phyloP scores from a whole-genome alignment of 2,797 vertebrate species.

The Macrochelys suwanniensis region DNA sequence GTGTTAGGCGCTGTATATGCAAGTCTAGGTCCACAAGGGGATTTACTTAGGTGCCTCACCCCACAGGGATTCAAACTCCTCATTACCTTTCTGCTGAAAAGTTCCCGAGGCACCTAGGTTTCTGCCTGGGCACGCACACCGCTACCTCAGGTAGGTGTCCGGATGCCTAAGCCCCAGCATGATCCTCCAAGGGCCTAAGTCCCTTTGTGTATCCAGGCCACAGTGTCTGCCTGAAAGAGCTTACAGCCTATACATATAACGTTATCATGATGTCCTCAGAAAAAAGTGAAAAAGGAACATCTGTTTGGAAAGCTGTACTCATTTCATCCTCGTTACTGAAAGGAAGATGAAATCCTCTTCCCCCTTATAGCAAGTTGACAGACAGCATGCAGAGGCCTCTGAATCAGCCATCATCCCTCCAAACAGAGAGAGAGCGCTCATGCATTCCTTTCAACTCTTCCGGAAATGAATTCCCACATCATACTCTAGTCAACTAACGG shows the following conservation, averaged over 20 bases:
- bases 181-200: not conserved
- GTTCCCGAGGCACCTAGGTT: not conserved
- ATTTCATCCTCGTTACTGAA: not conserved
- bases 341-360: not conserved
- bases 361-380: rapidly evolving
- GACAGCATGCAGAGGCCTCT: not conserved
- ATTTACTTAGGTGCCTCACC: not conserved
- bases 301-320: not conserved
- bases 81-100: not conserved
- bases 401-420: not conserved
- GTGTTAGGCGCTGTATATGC: not conserved
- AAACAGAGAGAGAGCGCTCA: rapidly evolving
- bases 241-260: rapidly evolving
- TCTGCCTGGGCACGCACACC: not conserved
- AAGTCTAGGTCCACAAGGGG: not conserved
- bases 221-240: not conserved
- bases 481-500: not conserved
- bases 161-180: not conserved
- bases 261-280: not conserved
- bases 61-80: not conserved
- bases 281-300: not conserved
- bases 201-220: not conserved
- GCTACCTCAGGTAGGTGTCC: not conserved
- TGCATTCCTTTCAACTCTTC: not conserved
- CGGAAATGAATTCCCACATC: rapidly evolving